These are phyloP conservation scores for Lissonota sp. DNA, from an alignment of 2,888 invertebrate genomes.

Conservation along the genomic window DNA sequence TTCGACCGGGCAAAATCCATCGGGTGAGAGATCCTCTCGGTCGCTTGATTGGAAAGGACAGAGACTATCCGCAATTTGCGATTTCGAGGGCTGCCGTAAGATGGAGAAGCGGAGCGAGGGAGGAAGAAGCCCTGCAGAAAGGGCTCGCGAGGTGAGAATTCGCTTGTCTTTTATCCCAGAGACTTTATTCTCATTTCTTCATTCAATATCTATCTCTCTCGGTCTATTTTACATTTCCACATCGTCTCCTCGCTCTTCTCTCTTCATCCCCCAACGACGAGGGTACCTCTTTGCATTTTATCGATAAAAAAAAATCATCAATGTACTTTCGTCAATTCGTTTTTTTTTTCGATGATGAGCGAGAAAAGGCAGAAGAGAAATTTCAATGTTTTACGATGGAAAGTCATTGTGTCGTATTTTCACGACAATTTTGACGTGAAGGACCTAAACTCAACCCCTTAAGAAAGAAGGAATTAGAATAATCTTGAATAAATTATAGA, in stretches of 20 bases:
- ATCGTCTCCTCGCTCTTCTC: constrained; percentile 11
- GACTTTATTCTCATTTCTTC: constrained; percentile 69
- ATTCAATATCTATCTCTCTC: constrained; percentile 48
- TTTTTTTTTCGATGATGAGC: constrained; percentile 22
- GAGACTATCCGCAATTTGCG: constrained; percentile 79
- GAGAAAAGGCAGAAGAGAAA: constrained; percentile 4
- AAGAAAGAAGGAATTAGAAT: too few species aligned
- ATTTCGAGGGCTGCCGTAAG: constrained; percentile 64
- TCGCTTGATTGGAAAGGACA: constrained; percentile 79
- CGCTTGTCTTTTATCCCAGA: constrained; percentile 75
- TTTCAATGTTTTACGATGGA: constrained; percentile 55
- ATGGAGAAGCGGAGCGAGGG: constrained; percentile 51
- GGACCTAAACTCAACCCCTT: too few species aligned
- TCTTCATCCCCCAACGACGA: constrained; percentile 40
- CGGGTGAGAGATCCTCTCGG: constrained; percentile 29
- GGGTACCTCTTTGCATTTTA: constrained; percentile 74
- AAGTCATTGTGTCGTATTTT: too few species aligned
- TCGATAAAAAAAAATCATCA: constrained; percentile 61
- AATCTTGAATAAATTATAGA: too few species aligned
- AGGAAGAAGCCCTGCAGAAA: constrained; percentile 44
- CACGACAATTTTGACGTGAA: constrained; percentile 2
- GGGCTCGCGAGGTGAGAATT: constrained; percentile 72
- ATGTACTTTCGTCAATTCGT: constrained; percentile 56
- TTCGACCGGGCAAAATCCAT: constrained; percentile 56
- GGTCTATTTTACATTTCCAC: constrained; percentile 22